Percentiles rank a stretch among this genome's conserved stretches.
These are phyloP conservation scores for Acanthopagrus latus DNA, from an alignment of 2,797 vertebrate species.

Conservation along the genomic window DNA sequence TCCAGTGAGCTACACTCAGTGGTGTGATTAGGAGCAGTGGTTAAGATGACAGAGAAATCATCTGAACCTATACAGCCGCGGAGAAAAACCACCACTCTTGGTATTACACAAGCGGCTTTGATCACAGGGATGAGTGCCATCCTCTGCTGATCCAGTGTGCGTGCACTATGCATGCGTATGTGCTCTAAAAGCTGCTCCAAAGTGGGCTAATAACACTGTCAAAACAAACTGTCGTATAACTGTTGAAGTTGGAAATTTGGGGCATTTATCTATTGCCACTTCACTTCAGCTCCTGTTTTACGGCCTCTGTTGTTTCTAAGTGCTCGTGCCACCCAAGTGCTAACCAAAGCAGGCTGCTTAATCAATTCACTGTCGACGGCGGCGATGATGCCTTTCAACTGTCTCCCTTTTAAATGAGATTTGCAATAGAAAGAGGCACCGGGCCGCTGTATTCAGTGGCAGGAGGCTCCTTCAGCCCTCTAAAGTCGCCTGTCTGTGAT, in stretches of 20 bases:
- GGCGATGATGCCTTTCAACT: slow-evolving; percentile 70
- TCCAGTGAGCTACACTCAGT: slow-evolving; percentile 28
- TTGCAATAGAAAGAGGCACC: slow-evolving; percentile 67
- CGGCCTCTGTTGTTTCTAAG: slow-evolving; percentile 35
- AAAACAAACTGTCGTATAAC: slow-evolving; percentile 13
- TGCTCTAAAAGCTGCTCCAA: slow-evolving; percentile 18
- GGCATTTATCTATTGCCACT: slow-evolving; percentile 3
- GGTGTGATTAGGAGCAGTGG: slow-evolving; percentile 22
- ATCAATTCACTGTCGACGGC: slow-evolving; percentile 64
- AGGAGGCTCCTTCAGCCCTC: slow-evolving; percentile 63
- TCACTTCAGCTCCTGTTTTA: slow-evolving; percentile 20
- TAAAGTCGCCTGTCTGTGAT: slow-evolving; percentile 51
- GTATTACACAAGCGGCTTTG: slow-evolving; percentile 66
- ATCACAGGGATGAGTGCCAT: slow-evolving; percentile 71
- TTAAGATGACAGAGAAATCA: slow-evolving; percentile 66
- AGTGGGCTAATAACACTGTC: slow-evolving; percentile 4
- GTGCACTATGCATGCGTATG: background rate
- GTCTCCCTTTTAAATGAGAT: slow-evolving; percentile 65
- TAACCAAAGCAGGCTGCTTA: slow-evolving; percentile 45
- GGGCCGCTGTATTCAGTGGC: slow-evolving; percentile 46
- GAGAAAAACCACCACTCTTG: slow-evolving; percentile 40
- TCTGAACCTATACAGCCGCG: slow-evolving; percentile 42
- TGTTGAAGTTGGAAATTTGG: background rate
- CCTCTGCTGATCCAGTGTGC: slow-evolving; percentile 41
- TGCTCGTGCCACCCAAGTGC: slow-evolving; percentile 48